These are phyloP conservation scores for Auanema sp. DNA, from an alignment of 2,888 invertebrate genomes.

Conservation along the genomic window DNA sequence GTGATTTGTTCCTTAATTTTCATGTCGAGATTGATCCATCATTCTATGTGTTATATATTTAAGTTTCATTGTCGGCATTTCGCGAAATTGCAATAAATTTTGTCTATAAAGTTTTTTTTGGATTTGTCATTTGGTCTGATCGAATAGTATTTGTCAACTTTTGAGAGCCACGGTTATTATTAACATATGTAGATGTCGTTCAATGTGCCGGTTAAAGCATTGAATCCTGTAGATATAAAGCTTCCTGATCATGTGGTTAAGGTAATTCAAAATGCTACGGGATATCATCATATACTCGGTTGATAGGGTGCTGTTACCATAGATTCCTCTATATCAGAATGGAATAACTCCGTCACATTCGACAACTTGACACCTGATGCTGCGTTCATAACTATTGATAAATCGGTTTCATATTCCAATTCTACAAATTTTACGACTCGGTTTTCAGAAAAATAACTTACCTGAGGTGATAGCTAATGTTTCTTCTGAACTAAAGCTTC, in stretches of 20 bases:
- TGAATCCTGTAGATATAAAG: conserved; percentile 54
- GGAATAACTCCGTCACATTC: conserved; percentile 26
- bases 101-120: neutral
- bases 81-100: too few relatives aligned
- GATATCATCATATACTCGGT: neutral
- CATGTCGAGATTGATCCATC: too few relatives aligned
- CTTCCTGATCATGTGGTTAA: conserved; percentile 51
- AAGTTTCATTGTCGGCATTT: too few relatives aligned
- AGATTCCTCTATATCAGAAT: conserved; percentile 31
- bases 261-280: conserved; percentile 20
- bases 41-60: too few relatives aligned
- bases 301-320: conserved; percentile 38
- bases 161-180: neutral
- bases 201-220: conserved; percentile 42
- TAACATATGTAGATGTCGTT: conserved; percentile 28
- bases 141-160: conserved; percentile 1
- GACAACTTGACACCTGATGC: conserved; percentile 21
- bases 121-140: neutral
- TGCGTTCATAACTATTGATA: conserved; percentile 31
- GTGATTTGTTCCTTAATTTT: too few relatives aligned
- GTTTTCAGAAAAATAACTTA: conserved; percentile 26
- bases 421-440: neutral
- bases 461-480: conserved; percentile 24
- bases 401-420: conserved; percentile 11
- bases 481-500: conserved; percentile 26